Percentiles rank a stretch among this genome's conserved stretches.
Conservation (phyloP, 2,888 invertebrate species). For the Euplagia quadripunctaria region DNA sequence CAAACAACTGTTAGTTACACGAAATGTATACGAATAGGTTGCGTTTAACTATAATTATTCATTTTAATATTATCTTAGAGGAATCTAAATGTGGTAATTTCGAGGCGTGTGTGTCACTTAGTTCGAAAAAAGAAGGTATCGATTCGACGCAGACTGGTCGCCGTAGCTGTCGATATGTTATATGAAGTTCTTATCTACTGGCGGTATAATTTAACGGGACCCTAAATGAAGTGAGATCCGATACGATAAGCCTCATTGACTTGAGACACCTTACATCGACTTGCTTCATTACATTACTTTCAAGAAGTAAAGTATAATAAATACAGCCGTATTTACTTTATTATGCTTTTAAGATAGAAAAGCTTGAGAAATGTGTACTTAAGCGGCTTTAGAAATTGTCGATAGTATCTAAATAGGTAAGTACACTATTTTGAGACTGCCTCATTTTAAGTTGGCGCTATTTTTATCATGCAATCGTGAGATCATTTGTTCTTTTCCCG, state of each 20-base stretch:
- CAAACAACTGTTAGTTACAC: constrained; percentile 32
- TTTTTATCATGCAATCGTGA: not conserved
- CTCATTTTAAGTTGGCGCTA: not conserved
- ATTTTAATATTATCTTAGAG: constrained; percentile 67
- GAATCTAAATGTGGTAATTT: constrained; percentile 80
- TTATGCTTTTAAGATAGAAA: constrained; percentile 61
- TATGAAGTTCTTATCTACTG: constrained; percentile 76
- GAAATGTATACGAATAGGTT: constrained; percentile 52
- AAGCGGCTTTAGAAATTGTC: not conserved
- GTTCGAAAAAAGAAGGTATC: constrained; percentile 67
- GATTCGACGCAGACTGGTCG: constrained; percentile 65
- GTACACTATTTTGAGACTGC: not conserved
- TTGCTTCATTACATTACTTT: constrained; percentile 77
- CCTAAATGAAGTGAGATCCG: constrained; percentile 84
- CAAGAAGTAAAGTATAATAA: constrained; percentile 67
- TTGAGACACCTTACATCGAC: constrained; percentile 75
- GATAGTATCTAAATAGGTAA: not conserved
- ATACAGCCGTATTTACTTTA: constrained; percentile 60
- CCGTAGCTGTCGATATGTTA: constrained; percentile 75
- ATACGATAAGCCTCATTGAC: constrained; percentile 82
- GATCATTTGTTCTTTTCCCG: not conserved
- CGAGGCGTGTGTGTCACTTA: constrained; percentile 71
- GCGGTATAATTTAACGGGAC: constrained; percentile 83
- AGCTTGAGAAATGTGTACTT: constrained; percentile 31
- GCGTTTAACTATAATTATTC: constrained; percentile 62